phyloP scores from a whole-genome alignment of 2,113 vertebrate genomes.

The Oceanites oceanicus region DNA sequence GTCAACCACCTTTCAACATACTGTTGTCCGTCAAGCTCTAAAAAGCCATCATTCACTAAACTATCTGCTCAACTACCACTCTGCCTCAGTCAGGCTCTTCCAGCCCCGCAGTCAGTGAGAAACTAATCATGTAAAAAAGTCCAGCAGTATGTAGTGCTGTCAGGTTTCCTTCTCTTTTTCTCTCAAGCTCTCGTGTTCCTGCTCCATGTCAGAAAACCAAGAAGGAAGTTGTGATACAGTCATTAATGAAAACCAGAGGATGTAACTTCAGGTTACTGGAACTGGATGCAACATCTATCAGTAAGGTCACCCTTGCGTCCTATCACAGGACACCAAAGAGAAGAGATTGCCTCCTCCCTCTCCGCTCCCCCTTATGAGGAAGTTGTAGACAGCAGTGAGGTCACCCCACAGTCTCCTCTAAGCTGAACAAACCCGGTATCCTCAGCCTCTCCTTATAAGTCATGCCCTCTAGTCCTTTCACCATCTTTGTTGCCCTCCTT shows the following conservation, averaged over 20 bases:
- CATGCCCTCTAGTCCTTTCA: background rate
- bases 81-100: background rate
- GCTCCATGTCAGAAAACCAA: background rate
- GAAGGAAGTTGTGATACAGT: background rate
- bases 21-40: background rate
- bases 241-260: background rate
- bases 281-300: background rate
- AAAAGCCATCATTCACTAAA: constrained; percentile 8
- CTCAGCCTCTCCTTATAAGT: background rate
- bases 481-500: background rate
- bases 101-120: background rate
- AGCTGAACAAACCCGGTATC: background rate
- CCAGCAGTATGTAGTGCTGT: background rate
- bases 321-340: background rate
- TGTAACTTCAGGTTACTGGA: background rate
- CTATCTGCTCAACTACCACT: background rate
- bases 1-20: background rate
- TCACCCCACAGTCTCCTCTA: background rate
- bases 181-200: background rate
- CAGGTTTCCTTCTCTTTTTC: background rate
- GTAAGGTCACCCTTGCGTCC: background rate
- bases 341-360: background rate
- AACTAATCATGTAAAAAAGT: background rate
- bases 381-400: background rate
- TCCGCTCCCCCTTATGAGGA: accelerated